Conservation (phyloP, 2,888 invertebrate genomes). For the Brenthis daphne region DNA sequence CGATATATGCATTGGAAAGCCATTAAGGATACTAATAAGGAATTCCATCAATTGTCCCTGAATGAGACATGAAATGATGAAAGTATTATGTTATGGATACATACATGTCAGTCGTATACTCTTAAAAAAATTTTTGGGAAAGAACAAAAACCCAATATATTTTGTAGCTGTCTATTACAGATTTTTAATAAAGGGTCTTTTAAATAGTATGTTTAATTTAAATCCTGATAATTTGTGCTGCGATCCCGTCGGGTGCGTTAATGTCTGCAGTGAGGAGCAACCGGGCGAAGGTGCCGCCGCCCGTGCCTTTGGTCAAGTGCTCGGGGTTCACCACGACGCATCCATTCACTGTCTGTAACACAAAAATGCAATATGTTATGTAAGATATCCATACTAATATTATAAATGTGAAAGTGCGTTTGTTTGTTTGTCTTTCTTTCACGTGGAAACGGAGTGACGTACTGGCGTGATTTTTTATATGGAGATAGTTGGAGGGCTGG, state of each 20-base stretch:
- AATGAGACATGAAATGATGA: too few species aligned
- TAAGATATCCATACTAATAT: too few species aligned
- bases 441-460: too few species aligned
- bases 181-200: background rate
- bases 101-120: too few species aligned
- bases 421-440: too few species aligned
- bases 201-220: slow-evolving; percentile 42
- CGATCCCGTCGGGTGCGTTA: slow-evolving; percentile 46
- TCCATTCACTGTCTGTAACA: slow-evolving; percentile 86
- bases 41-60: too few species aligned
- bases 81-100: too few species aligned
- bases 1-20: too few species aligned
- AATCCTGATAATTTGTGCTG: slow-evolving; percentile 72
- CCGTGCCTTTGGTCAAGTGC: slow-evolving; percentile 87
- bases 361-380: slow-evolving; percentile 26
- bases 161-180: background rate
- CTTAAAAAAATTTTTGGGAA: background rate
- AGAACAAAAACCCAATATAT: background rate
- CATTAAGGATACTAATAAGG: too few species aligned
- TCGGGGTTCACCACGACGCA: slow-evolving; percentile 94
- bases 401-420: too few species aligned
- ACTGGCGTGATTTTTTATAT: too few species aligned
- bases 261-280: slow-evolving; percentile 78
- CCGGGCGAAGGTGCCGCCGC: slow-evolving; percentile 90
- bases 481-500: too few species aligned